Conservation (phyloP, 2,113 vertebrate genomes). For the Semicossyphus pulcher region DNA sequence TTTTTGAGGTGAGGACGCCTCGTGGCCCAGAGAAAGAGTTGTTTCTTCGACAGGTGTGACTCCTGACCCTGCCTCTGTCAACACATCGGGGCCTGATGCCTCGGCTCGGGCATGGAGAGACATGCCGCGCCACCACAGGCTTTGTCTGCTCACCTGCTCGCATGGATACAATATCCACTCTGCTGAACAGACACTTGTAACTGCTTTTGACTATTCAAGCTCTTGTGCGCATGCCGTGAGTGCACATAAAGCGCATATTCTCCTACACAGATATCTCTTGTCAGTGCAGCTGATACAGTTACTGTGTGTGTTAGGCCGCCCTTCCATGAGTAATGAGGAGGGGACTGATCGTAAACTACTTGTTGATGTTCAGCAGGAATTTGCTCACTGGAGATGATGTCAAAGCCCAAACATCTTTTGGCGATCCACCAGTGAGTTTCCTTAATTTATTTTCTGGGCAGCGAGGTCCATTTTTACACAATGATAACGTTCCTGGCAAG, state of each 20-base stretch:
- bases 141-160: conserved; percentile 79
- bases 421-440: conserved; percentile 62
- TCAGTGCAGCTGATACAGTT: conserved; percentile 5
- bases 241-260: conserved; percentile 3
- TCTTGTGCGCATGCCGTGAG: background rate
- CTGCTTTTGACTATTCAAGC: background rate
- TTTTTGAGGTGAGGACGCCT: conserved; percentile 35
- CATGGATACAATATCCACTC: conserved; percentile 58
- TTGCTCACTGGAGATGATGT: conserved; percentile 66
- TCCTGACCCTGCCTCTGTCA: conserved; percentile 76
- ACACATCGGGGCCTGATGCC: conserved; percentile 54
- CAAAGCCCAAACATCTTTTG: conserved; percentile 71
- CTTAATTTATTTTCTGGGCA: conserved; percentile 69
- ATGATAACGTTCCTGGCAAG: conserved; percentile 73
- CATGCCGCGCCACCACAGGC: conserved; percentile 43
- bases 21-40: conserved; percentile 24
- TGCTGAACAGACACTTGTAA: conserved; percentile 26
- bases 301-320: background rate
- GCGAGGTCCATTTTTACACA: conserved; percentile 67
- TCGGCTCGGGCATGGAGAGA: conserved; percentile 62
- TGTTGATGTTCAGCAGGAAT: conserved; percentile 62
- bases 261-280: conserved; percentile 1
- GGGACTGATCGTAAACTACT: conserved; percentile 56
- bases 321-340: conserved; percentile 40
- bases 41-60: conserved; percentile 79